phyloP scores from a whole-genome alignment of 2,888 invertebrate species.

The Seira sanloemensis region DNA sequence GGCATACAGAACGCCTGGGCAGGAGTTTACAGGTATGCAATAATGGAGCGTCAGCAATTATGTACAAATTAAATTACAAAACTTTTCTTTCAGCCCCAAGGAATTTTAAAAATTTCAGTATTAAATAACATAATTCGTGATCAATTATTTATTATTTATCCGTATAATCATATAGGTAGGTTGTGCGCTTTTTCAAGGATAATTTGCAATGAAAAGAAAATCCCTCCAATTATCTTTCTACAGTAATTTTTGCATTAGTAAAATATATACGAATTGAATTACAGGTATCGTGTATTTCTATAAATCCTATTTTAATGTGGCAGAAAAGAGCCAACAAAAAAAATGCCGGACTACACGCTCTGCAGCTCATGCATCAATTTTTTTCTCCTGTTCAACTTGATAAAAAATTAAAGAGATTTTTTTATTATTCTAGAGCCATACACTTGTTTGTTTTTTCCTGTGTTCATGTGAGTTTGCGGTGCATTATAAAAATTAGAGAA shows the following conservation, averaged over 20 bases:
- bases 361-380: conserved; percentile 30
- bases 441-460: too few relatives aligned
- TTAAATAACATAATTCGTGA: too few relatives aligned
- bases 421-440: background rate
- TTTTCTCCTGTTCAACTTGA: background rate
- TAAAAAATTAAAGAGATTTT: too few relatives aligned
- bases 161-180: too few relatives aligned
- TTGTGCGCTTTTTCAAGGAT: background rate
- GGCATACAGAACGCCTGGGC: conserved; percentile 57
- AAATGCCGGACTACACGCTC: conserved; percentile 25
- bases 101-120: too few relatives aligned
- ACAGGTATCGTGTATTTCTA: too few relatives aligned
- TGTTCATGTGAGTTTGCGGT: too few relatives aligned
- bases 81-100: too few relatives aligned
- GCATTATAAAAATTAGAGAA: background rate
- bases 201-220: background rate
- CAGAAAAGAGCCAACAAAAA: background rate
- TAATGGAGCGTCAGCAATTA: background rate
- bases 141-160: too few relatives aligned
- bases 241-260: background rate
- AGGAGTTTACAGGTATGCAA: conserved; percentile 61
- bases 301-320: background rate
- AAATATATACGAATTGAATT: background rate
- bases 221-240: background rate
- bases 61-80: too few relatives aligned